Evolutionary conservation across 2,888 invertebrate genomes (phyloP).

Genomic region (Sinhomidia bicolor): DNA sequence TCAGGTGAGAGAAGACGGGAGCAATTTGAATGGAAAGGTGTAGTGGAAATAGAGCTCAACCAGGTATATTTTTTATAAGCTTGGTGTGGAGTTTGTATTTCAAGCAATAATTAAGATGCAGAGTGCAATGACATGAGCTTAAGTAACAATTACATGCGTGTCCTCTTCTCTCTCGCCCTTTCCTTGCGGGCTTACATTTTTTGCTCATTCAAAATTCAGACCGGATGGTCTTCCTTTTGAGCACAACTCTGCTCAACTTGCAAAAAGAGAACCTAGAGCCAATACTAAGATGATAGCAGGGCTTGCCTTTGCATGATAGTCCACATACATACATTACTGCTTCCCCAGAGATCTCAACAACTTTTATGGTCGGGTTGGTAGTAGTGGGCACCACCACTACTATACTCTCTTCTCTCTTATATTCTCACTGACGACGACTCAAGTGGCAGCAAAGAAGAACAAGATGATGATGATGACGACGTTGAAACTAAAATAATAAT

Average conservation of each 20-base stretch:
- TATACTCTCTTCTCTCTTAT: not conserved
- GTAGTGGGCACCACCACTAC: not conserved
- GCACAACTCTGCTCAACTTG: not conserved
- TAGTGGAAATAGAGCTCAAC: not conserved
- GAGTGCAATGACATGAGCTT: slow-evolving; percentile 27
- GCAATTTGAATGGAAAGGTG: not conserved
- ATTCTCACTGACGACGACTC: not conserved
- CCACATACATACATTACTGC: not conserved
- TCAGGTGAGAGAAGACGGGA: slow-evolving; percentile 8
- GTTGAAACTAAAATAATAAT: slow-evolving; percentile 1
- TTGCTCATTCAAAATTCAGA: slow-evolving; percentile 32
- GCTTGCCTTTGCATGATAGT: not conserved
- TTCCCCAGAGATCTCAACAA: slow-evolving; percentile 22
- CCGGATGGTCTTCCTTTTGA: not conserved
- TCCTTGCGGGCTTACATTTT: not conserved
- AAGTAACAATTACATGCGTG: slow-evolving; percentile 18
- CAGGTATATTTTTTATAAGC: too few species aligned
- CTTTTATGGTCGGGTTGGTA: slow-evolving; percentile 26
- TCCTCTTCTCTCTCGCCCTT: not conserved
- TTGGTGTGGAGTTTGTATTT: too few species aligned
- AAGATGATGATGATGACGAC: not conserved
- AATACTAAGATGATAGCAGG: not conserved
- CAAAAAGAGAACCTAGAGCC: too few species aligned
- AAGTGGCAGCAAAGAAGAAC: too few species aligned
- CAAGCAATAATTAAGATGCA: slow-evolving; percentile 41